Base-by-base conservation (phyloP, 2,888 invertebrate species). In the Melitaea athalia region DNA sequence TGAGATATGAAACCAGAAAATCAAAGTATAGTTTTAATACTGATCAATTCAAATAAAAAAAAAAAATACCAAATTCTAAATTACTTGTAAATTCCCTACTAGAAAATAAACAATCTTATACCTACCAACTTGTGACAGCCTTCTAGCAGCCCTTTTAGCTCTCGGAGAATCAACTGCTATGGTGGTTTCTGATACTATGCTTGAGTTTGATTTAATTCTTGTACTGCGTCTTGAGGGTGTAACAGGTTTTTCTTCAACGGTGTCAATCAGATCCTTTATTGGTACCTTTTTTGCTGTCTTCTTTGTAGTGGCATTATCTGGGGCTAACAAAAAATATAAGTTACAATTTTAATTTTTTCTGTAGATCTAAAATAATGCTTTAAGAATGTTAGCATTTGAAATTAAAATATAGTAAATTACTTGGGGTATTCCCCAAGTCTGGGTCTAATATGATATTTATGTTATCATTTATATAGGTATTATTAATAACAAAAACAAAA, bases 191-290 rank as follows among this genome's bases (percentile, higher is more conserved):
- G 84, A 81, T 31, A 89, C 76, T 70, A 78, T 70, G 50, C 79
- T 79, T 38, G 77, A 77, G 70, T 88, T 89, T 4, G 89, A 89
- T 67, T 78, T 81, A 15, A 84, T 85, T 49, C 91, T 81, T 12
- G 86, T 79, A 69, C 85, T 89, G 5, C 91, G 84, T 62, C 91
- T 82, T 11, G 90, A 78, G 15, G 92, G 92, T 59, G 92, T 91
- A 8, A 83, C 24, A 3, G 80, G 69, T 74, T 76, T 82, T 24
- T 77, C 80, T 63, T 86, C 88, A 52, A 75, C 69, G 15, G 75
- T 68, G 52, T 86, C 89, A 42, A 73, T 68, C 31, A 80, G 70
- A 15, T 89, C 87, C 74, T 82, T 85, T 8, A 77, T 75, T 31
- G 77, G 49, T 47, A 86, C 77, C 72, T 85, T 88, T 38, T 81